Evolutionary conservation across 2,797 vertebrate genomes (phyloP).

Genomic region (Adelosebastes latens): DNA sequence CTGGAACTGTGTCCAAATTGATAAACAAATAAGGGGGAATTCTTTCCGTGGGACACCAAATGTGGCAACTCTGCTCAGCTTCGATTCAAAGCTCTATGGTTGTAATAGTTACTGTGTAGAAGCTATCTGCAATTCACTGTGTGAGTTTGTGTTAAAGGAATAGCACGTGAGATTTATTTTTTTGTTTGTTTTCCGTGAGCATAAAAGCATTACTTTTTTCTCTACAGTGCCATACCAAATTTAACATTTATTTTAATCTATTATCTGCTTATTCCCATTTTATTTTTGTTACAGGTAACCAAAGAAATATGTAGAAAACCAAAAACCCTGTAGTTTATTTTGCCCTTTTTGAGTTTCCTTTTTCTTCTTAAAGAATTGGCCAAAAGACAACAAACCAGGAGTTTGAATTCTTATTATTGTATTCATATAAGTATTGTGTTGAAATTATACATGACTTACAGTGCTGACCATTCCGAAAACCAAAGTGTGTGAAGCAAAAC

Average conservation of each 20-base stretch:
- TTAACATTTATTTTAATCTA: conserved; percentile 73
- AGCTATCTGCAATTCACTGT: conserved; percentile 84
- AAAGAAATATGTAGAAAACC: conserved; percentile 89
- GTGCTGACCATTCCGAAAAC: conserved; percentile 85
- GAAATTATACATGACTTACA: conserved; percentile 71
- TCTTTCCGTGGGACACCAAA: conserved; percentile 83
- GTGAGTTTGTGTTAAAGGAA: conserved; percentile 83
- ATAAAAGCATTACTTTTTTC: conserved; percentile 75
- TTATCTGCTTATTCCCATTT: conserved; percentile 78
- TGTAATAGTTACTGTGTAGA: conserved; percentile 82
- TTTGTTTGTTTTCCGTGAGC: conserved; percentile 69
- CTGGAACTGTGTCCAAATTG: conserved; percentile 81
- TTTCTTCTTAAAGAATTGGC: conserved; percentile 77
- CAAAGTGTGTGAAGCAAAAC: conserved; percentile 83
- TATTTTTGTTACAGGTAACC: conserved; percentile 90
- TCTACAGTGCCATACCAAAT: conserved; percentile 86
- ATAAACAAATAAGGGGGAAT: conserved; percentile 75
- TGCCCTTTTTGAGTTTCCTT: conserved; percentile 56
- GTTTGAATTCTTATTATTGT: conserved; percentile 71
- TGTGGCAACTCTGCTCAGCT: conserved; percentile 81
- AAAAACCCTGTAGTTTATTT: conserved; percentile 84
- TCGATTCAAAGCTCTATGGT: conserved; percentile 81
- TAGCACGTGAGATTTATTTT: conserved; percentile 76
- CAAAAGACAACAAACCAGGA: conserved; percentile 82
- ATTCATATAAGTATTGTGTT: conserved; percentile 65